These are phyloP conservation scores for Cyrtorhinus lividipennis DNA, from an alignment of 1,140 invertebrate species.

Conservation along the genomic window DNA sequence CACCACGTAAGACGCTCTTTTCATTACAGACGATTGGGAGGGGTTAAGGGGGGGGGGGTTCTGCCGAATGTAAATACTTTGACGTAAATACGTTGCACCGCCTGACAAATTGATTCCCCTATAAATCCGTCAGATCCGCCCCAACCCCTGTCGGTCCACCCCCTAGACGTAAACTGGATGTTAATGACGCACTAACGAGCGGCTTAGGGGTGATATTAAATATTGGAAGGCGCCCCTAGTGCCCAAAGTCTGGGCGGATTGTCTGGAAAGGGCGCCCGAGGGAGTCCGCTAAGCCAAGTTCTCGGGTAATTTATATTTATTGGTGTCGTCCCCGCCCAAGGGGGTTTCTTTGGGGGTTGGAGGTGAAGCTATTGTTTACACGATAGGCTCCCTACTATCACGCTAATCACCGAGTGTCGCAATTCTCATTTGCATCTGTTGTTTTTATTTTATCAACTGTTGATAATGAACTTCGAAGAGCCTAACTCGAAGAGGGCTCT, in stretches of 20 bases:
- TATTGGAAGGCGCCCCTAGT: background rate
- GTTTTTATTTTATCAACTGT: conserved; percentile 8
- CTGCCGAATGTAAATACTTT: no score
- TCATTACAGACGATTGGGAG: no score
- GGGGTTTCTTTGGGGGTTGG: no score
- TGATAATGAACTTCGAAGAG: no score
- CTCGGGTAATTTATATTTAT: conserved; percentile 8
- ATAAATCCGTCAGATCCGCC: conserved; percentile 9
- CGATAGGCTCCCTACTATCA: background rate
- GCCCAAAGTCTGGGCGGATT: background rate
- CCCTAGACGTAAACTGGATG: background rate
- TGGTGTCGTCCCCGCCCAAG: no score
- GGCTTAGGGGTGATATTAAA: conserved; percentile 7
- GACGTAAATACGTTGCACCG: no score
- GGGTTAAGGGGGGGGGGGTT: no score
- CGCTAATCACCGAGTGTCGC: background rate
- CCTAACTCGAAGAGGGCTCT: no score
- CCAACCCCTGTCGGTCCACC: background rate
- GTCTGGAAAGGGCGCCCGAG: background rate
- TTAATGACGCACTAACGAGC: conserved; percentile 12
- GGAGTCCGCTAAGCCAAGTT: background rate
- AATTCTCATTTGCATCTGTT: conserved; percentile 11
- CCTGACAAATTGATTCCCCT: background rate
- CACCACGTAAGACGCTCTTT: no score
- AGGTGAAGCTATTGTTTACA: conserved; percentile 7